Conservation (phyloP, 2,888 invertebrate genomes). For the Cantharis nigra region DNA sequence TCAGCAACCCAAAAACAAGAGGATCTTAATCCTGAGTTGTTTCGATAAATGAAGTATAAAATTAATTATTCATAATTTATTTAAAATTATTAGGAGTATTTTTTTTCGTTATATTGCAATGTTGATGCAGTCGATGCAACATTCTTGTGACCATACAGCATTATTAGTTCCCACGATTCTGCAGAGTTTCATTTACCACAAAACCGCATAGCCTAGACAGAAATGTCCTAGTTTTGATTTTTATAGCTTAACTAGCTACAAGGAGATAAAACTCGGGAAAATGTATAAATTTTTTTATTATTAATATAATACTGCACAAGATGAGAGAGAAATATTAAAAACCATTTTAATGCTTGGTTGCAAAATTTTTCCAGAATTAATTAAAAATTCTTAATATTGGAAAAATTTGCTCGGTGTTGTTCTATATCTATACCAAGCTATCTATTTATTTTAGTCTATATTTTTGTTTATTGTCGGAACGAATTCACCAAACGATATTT, state of each 20-base stretch:
- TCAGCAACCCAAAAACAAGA: too few relatives aligned
- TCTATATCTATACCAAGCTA: too few relatives aligned
- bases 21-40: neutral
- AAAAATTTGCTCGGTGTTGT: too few relatives aligned
- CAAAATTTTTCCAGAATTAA: neutral
- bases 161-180: conserved; percentile 32
- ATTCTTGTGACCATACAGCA: conserved; percentile 24
- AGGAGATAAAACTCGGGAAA: neutral
- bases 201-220: conserved; percentile 33
- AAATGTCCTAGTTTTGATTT: conserved; percentile 24
- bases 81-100: neutral
- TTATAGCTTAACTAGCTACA: conserved; percentile 11
- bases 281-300: neutral
- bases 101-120: neutral
- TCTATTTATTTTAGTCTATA: too few relatives aligned
- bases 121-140: neutral
- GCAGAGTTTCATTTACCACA: conserved; percentile 30
- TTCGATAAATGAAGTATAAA: neutral
- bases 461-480: too few relatives aligned
- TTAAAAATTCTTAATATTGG: neutral
- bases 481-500: too few relatives aligned
- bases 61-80: neutral
- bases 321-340: neutral
- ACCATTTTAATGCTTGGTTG: neutral
- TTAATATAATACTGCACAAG: neutral